phyloP scores from a whole-genome alignment of 2,888 invertebrate genomes.

The Cylloceria caligata region DNA sequence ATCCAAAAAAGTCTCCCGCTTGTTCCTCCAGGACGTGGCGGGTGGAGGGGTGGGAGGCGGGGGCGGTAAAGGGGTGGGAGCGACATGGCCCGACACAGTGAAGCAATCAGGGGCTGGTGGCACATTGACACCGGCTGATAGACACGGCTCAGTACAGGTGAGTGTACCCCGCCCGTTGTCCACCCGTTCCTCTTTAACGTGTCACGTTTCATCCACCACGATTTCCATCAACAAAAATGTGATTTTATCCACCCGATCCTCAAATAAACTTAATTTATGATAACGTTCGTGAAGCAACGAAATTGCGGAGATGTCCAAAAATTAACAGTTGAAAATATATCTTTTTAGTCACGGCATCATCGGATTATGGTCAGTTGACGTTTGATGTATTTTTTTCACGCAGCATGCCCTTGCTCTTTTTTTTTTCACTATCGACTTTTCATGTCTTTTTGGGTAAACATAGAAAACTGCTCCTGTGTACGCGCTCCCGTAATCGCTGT shows the following conservation, averaged over 20 bases:
- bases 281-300: conserved; percentile 63
- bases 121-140: conserved; percentile 96
- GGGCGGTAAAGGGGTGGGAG: conserved; percentile 90
- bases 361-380: conserved; percentile 81
- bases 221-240: background rate
- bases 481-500: conserved; percentile 30
- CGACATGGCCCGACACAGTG: conserved; percentile 94
- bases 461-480: conserved; percentile 45
- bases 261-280: conserved; percentile 8
- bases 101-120: conserved; percentile 92
- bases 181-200: conserved; percentile 65
- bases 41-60: conserved; percentile 83
- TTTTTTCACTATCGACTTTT: conserved; percentile 51
- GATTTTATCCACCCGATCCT: conserved; percentile 9
- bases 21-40: conserved; percentile 83
- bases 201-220: conserved; percentile 41
- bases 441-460: conserved; percentile 64
- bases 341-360: conserved; percentile 80
- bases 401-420: conserved; percentile 76
- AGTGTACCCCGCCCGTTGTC: conserved; percentile 74
- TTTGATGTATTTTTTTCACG: conserved; percentile 66
- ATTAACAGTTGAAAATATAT: conserved; percentile 75
- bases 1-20: conserved; percentile 81
- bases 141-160: conserved; percentile 99
- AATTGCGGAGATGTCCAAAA: conserved; percentile 13